Evolutionary conservation across 2,888 invertebrate genomes (phyloP), one percentile per base, ranked within the genome.

Genomic region (Aethes cnicana): DNA sequence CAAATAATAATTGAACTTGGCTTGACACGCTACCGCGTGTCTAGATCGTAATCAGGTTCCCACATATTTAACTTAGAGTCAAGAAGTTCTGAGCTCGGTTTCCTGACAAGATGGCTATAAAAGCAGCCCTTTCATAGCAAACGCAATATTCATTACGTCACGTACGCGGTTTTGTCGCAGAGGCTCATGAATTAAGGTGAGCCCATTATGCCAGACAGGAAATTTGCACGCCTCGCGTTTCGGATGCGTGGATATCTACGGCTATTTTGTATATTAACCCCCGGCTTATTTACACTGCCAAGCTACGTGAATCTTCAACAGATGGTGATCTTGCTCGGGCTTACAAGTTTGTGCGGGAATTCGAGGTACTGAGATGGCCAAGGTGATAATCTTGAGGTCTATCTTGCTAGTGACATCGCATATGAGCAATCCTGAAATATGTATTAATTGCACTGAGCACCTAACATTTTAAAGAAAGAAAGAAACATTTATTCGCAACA

Each of bases 181-280:
- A 64, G 69, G 77, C 74, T 65, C 74, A 74, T 80, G 80, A 81
- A 81, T 81, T 79, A 77, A 75, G 77, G 72, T 68, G 64, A 60
- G 60, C 68, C 69, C 77, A 78, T 81, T 80, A 81, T 66, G 56
- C 61, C 55, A 75, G 79, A 73, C 81, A 78, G 80, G 80, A 80
- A 80, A 81, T 81, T 81, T 78, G 76, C 78, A 73, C 69, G 66
- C 66, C 62, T 54, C 64, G 65, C 66, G 61, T 72, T 73, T 69
- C 59, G 60, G 65, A 63, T 67, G 71, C 69, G 69, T 72, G 64
- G 68, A 44, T n/a, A n/a, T n/a, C n/a, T 69, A 69, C 58, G 57
- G 58, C 59, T 44, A 37, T 46, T 54, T 47, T 44, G 44, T 43
- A 54, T 55, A 61, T 53, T 53, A 48, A 56, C 54, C 54, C 43